These are phyloP conservation scores for Sylvietta virens DNA, from an alignment of 2,113 vertebrate genomes.

Conservation along the genomic window DNA sequence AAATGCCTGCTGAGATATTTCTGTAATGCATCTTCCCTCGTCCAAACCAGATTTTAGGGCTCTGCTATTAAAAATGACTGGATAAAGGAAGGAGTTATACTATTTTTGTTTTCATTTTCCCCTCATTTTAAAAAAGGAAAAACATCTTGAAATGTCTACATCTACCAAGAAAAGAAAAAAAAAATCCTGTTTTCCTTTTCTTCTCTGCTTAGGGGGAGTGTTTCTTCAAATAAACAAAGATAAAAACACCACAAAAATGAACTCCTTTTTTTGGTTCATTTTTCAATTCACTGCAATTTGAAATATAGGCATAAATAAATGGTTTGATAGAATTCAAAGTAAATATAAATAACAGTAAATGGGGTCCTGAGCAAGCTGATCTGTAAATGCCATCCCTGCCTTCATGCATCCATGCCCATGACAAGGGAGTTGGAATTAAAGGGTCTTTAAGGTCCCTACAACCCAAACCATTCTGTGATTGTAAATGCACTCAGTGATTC, in stretches of 20 bases:
- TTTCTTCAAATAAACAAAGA: background rate
- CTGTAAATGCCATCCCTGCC: background rate
- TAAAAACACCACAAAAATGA: background rate
- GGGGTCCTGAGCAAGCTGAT: background rate
- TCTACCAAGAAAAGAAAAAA: background rate
- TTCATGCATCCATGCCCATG: background rate
- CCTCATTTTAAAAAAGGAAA: background rate
- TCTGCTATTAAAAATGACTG: constrained; percentile 18
- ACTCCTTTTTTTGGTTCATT: background rate
- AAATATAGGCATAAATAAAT: background rate
- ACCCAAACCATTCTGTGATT: background rate
- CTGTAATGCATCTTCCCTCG: constrained; percentile 4
- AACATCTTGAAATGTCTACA: background rate
- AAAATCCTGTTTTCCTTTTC: background rate
- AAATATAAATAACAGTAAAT: background rate
- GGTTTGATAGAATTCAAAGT: background rate
- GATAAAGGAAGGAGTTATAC: background rate
- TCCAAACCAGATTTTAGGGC: constrained; percentile 46
- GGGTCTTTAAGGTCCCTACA: background rate
- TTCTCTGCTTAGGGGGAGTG: background rate
- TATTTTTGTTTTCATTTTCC: constrained; percentile 45
- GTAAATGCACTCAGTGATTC: background rate
- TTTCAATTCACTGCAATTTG: background rate
- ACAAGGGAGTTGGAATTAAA: background rate
- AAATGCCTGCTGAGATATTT: constrained; percentile 25